Evolutionary conservation across 2,113 vertebrate genomes (phyloP).

Genomic region (Capreolus pygargus): DNA sequence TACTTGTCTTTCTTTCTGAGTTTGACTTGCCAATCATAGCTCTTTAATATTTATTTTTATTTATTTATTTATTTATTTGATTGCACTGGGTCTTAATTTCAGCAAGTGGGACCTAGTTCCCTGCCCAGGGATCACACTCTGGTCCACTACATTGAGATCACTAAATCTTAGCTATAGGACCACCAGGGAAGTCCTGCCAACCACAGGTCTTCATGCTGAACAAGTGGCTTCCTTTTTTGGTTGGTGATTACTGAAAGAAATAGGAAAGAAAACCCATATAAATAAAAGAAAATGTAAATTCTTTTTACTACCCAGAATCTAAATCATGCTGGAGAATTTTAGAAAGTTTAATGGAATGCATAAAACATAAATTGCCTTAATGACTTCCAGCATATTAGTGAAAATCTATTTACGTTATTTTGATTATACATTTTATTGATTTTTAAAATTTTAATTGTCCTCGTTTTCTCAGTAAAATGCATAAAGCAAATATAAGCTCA

Average conservation of each 20-base stretch:
- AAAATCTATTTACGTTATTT: constrained; percentile 64
- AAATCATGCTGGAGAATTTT: constrained; percentile 49
- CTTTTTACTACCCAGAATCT: background rate
- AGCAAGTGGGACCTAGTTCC: background rate
- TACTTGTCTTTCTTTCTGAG: background rate
- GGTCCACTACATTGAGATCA: background rate
- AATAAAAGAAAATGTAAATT: constrained; percentile 28
- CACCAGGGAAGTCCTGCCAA: background rate
- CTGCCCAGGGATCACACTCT: background rate
- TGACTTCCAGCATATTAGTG: constrained; percentile 61
- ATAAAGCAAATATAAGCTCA: constrained; percentile 31
- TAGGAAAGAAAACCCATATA: background rate
- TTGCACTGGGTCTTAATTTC: background rate
- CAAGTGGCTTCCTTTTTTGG: background rate
- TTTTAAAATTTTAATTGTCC: constrained; percentile 50
- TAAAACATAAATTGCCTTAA: constrained; percentile 40
- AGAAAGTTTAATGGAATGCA: constrained; percentile 18
- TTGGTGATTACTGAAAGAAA: background rate
- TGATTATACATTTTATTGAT: constrained; percentile 61
- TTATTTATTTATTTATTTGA: background rate
- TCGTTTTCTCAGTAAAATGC: constrained; percentile 36
- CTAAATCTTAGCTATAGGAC: background rate
- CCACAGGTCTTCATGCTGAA: no score
- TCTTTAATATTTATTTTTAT: background rate
- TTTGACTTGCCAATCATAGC: background rate